Conservation (phyloP, 2,888 invertebrate species). For the Athripsodes cinereus region DNA sequence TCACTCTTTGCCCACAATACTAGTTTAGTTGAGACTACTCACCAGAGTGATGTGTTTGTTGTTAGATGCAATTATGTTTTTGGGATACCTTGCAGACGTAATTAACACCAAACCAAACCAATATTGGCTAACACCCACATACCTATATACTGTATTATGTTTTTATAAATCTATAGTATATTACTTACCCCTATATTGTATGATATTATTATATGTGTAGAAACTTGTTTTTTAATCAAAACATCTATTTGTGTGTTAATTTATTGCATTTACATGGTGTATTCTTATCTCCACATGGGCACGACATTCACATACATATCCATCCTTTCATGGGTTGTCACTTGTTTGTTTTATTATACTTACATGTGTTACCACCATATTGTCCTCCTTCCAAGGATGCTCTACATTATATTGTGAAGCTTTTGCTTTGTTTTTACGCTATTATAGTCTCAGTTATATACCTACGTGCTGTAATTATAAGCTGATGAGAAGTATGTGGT, state of each 20-base stretch:
- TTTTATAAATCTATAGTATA: no score
- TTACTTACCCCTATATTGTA: no score
- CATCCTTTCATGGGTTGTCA: background rate
- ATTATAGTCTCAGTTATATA: constrained; percentile 6
- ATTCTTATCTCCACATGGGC: no score
- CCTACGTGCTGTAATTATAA: background rate
- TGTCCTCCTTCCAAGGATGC: background rate
- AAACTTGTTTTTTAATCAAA: constrained; percentile 18
- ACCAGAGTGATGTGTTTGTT: no score
- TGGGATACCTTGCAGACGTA: constrained; percentile 6
- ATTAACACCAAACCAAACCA: constrained; percentile 19
- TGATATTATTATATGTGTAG: constrained; percentile 14
- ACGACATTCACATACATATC: no score
- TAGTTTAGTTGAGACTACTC: no score
- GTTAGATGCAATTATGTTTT: background rate
- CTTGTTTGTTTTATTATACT: no score
- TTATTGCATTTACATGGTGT: background rate
- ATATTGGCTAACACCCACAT: constrained; percentile 16
- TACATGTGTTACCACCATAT: no score
- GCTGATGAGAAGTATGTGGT: constrained; percentile 5
- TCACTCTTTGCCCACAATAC: no score
- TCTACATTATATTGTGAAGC: constrained; percentile 15
- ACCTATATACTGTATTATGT: background rate
- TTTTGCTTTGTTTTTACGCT: constrained; percentile 18
- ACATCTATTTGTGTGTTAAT: constrained; percentile 19